A percentile compares a stretch with the other conserved stretches of the same genome.
Conservation (phyloP, 1,140 invertebrate species). For the Acyrthosiphon pisum region DNA sequence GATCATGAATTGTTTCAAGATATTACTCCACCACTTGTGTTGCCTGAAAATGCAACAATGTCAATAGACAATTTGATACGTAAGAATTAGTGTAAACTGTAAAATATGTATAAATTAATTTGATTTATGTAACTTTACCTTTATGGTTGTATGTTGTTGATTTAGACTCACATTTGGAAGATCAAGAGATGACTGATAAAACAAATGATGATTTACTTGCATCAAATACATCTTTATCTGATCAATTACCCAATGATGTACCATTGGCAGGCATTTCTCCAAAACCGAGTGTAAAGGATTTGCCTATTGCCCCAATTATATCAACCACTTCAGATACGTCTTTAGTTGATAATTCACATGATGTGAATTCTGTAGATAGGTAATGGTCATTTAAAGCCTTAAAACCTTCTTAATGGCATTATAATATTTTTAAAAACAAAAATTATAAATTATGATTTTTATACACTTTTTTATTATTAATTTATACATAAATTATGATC, state of each 20-base stretch:
- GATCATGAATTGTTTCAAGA: not conserved
- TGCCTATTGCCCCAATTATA: not conserved
- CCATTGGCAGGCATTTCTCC: not conserved
- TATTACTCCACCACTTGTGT: not conserved
- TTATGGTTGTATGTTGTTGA: not conserved
- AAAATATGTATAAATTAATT: not conserved
- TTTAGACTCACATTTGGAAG: not conserved
- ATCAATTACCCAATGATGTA: not conserved
- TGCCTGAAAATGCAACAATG: not conserved
- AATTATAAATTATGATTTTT: conserved; percentile 9
- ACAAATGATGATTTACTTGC: not conserved
- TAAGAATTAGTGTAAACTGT: not conserved
- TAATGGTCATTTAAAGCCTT: not conserved
- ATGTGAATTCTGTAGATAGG: conserved; percentile 45
- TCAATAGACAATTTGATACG: not conserved
- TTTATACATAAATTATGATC: conserved; percentile 32
- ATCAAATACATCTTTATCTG: not conserved
- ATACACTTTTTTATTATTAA: not conserved
- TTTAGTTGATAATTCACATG: not conserved
- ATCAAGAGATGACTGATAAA: not conserved
- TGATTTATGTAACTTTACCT: not conserved
- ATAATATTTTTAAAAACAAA: conserved; percentile 33
- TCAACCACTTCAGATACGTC: not conserved
- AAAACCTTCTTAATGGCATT: not conserved
- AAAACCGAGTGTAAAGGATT: not conserved